These are phyloP conservation scores for Rhizoglyphus robini DNA, from an alignment of 1,140 invertebrate genomes.

Conservation along the genomic window DNA sequence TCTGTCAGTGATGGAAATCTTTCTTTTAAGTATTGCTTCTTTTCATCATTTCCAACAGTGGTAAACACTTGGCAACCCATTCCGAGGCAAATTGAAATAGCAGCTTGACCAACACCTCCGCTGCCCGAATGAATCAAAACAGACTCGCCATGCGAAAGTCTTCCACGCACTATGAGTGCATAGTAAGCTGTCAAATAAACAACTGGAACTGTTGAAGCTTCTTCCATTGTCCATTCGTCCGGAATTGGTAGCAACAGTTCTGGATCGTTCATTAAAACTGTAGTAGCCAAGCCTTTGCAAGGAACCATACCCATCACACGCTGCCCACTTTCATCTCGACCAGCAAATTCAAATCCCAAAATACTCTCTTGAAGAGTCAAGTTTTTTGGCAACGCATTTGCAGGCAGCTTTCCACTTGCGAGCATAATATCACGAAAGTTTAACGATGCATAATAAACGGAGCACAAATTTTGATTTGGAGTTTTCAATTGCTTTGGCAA, in stretches of 20 bases:
- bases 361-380: constrained; percentile 28
- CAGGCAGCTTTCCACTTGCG: constrained; percentile 84
- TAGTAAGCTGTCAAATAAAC: constrained; percentile 67
- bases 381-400: constrained; percentile 65
- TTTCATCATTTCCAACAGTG: constrained; percentile 46
- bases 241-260: constrained; percentile 84
- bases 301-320: constrained; percentile 85
- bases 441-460: constrained; percentile 42
- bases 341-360: constrained; percentile 71
- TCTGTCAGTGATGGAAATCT: constrained; percentile 39
- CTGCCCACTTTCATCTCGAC: constrained; percentile 48
- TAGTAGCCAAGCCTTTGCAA: constrained; percentile 73
- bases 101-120: constrained; percentile 87
- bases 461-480: constrained; percentile 51
- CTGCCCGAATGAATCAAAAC: constrained; percentile 89
- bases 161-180: constrained; percentile 56
- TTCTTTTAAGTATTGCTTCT: constrained; percentile 37
- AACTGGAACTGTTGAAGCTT: constrained; percentile 84
- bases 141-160: constrained; percentile 61
- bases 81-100: constrained; percentile 75
- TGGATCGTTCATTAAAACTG: constrained; percentile 60
- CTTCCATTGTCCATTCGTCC: constrained; percentile 66
- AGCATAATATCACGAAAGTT: constrained; percentile 35
- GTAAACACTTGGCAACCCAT: constrained; percentile 72
- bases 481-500: constrained; percentile 27